Conservation (phyloP, 2,113 vertebrate genomes). For the Donacobius atricapilla region DNA sequence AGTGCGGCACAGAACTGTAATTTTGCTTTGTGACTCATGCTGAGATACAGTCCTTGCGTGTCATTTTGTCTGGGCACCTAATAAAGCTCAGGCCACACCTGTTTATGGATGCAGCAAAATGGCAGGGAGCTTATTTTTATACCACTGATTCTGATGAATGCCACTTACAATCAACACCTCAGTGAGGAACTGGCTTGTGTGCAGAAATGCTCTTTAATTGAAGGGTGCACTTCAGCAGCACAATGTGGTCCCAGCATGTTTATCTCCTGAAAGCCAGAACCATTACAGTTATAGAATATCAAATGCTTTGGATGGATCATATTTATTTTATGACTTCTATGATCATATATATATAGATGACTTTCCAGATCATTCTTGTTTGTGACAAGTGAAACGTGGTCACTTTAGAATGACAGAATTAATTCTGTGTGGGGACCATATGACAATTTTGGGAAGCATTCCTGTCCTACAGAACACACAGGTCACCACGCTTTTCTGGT, state of each 20-base stretch:
- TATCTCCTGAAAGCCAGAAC: slow-evolving; percentile 24
- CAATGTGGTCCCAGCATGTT: background rate
- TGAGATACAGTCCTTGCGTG: background rate
- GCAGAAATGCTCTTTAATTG: slow-evolving; percentile 53
- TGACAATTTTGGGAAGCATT: slow-evolving; percentile 16
- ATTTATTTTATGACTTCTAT: background rate
- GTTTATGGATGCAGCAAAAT: slow-evolving; percentile 43
- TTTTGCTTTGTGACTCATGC: slow-evolving; percentile 56
- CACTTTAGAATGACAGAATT: background rate
- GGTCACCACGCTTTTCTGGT: slow-evolving; percentile 27
- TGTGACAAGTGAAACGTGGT: background rate
- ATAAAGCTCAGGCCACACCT: slow-evolving; percentile 39
- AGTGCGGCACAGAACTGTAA: slow-evolving; percentile 18
- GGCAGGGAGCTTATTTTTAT: slow-evolving; percentile 53
- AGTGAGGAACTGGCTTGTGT: slow-evolving; percentile 9
- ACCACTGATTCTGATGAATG: slow-evolving; percentile 32
- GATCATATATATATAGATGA: background rate
- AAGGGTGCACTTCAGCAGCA: slow-evolving; percentile 6
- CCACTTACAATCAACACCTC: slow-evolving; percentile 57
- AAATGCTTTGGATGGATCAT: background rate
- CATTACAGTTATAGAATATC: background rate
- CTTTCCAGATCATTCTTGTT: background rate
- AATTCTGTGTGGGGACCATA: background rate
- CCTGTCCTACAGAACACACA: background rate
- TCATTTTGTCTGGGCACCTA: slow-evolving; percentile 39